A percentile compares a stretch with the other conserved stretches of the same genome.
These are phyloP conservation scores for Bruchidius siliquastri DNA, from an alignment of 2,888 invertebrate genomes.

Conservation along the genomic window DNA sequence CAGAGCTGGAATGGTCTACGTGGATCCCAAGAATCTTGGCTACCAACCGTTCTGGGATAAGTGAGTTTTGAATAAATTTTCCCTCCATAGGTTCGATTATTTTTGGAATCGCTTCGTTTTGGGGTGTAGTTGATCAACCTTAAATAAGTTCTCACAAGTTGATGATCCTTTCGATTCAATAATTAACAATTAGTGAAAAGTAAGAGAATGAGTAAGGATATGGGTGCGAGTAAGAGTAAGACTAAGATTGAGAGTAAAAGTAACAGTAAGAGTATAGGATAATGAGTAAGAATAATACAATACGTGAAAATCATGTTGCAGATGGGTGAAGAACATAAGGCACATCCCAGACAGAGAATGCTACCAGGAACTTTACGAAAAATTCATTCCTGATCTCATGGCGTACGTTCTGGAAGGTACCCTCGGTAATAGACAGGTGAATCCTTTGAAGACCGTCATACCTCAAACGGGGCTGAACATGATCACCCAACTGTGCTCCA, in stretches of 20 bases:
- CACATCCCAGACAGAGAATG: conserved; percentile 47
- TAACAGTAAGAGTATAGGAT: too few species aligned
- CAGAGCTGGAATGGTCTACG: conserved; percentile 86
- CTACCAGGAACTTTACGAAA: conserved; percentile 62
- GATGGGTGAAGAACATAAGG: conserved; percentile 64
- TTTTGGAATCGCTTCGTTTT: too few species aligned
- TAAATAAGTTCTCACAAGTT: too few species aligned
- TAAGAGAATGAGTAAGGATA: too few species aligned
- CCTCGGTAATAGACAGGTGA: conserved; percentile 58
- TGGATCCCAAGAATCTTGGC: conserved; percentile 87
- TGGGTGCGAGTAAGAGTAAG: too few species aligned
- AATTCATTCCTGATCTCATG: conserved; percentile 68
- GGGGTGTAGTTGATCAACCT: too few species aligned
- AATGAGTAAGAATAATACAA: too few species aligned
- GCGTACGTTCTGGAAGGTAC: conserved; percentile 69
- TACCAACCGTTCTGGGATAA: conserved; percentile 78
- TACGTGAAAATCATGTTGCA: conserved; percentile 31
- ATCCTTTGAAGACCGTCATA: conserved; percentile 75
- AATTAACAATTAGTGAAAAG: too few species aligned
- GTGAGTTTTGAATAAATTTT: neutral
- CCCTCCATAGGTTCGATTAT: too few species aligned
- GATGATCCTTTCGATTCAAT: too few species aligned
- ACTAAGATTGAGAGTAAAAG: too few species aligned
- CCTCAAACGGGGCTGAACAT: conserved; percentile 83
- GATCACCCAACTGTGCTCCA: conserved; percentile 77